Percentiles rank a stretch among this genome's conserved stretches.
Conservation (phyloP, 1,140 invertebrate species). For the Oedothorax gibbosus region DNA sequence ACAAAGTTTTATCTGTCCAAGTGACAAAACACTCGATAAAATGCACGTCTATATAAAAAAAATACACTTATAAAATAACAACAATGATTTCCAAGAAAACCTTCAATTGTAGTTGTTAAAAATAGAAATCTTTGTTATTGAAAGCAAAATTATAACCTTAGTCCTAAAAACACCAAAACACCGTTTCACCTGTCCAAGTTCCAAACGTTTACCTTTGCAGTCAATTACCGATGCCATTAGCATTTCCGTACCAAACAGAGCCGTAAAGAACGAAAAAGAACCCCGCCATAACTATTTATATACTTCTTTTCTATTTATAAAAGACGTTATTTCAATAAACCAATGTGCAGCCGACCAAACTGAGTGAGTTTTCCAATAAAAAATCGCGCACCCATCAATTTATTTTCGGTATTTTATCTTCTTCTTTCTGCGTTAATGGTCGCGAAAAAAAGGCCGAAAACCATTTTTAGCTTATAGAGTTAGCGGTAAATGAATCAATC, state of each 20-base stretch:
- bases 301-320: background rate
- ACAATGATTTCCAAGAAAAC: too few species aligned
- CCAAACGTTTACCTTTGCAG: background rate
- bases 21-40: too few species aligned
- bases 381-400: background rate
- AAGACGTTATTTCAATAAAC: background rate
- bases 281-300: background rate
- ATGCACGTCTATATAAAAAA: too few species aligned
- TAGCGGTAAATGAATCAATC: background rate
- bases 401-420: background rate
- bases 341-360: background rate
- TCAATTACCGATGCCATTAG: background rate
- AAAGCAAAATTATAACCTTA: too few species aligned
- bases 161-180: too few species aligned
- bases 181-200: too few species aligned
- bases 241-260: background rate
- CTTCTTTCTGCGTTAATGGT: background rate
- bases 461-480: background rate
- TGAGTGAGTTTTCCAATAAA: background rate
- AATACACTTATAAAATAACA: too few species aligned
- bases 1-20: too few species aligned
- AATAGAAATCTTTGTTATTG: too few species aligned
- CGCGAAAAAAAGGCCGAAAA: background rate
- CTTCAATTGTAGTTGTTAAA: too few species aligned
- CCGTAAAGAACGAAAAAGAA: background rate